These are phyloP conservation scores for Distichodus sexfasciatus DNA, from an alignment of 2,797 vertebrate species.

Conservation along the genomic window DNA sequence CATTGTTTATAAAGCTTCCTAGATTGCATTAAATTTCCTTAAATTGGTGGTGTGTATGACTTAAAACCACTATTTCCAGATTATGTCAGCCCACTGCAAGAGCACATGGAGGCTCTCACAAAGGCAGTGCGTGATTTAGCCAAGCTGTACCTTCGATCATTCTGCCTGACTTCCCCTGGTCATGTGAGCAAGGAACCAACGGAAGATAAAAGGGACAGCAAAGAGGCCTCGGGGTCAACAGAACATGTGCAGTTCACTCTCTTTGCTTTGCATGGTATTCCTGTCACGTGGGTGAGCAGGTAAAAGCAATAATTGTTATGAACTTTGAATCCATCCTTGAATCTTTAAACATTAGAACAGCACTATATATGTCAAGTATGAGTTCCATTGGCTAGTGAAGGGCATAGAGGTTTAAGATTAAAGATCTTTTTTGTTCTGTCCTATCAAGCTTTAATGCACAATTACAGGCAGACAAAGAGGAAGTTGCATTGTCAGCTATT, in stretches of 20 bases:
- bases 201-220: slow-evolving; percentile 62
- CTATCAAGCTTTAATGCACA: too few species aligned
- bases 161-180: slow-evolving; percentile 61
- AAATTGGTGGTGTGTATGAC: background rate
- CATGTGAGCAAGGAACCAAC: slow-evolving; percentile 29
- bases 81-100: slow-evolving; percentile 75
- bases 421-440: too few species aligned
- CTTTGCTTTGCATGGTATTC: slow-evolving; percentile 90
- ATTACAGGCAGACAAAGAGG: too few species aligned
- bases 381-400: too few species aligned
- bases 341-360: too few species aligned
- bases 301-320: slow-evolving; percentile 58
- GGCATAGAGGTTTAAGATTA: too few species aligned
- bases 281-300: slow-evolving; percentile 89
- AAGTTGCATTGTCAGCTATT: too few species aligned
- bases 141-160: slow-evolving; percentile 81
- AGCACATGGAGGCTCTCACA: slow-evolving; percentile 79
- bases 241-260: slow-evolving; percentile 94
- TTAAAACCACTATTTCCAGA: slow-evolving; percentile 60
- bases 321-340: too few species aligned
- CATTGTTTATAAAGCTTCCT: background rate
- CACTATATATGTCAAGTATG: too few species aligned
- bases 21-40: background rate
- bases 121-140: slow-evolving; percentile 83
- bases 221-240: slow-evolving; percentile 84